phyloP scores from a whole-genome alignment of 2,113 vertebrate genomes.

The Connochaetes taurinus region DNA sequence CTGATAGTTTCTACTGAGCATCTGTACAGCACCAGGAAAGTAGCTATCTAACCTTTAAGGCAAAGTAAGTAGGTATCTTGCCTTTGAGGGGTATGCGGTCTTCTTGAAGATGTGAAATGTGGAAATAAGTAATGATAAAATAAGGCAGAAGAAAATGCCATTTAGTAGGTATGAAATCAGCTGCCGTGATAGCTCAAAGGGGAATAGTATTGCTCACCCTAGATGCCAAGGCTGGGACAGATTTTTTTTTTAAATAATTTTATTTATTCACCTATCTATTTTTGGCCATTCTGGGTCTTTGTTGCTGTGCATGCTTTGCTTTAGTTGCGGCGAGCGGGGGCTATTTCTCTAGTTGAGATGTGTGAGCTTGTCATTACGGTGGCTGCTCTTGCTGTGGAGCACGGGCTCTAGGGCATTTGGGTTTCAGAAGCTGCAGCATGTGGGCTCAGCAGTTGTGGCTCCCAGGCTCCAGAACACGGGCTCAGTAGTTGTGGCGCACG shows the following conservation, averaged over 20 bases:
- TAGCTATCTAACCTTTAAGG: background rate
- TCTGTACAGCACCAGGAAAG: background rate
- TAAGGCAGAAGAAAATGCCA: background rate
- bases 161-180: background rate
- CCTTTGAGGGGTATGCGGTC: background rate
- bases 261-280: background rate
- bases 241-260: background rate
- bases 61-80: background rate
- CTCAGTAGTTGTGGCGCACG: fast-evolving
- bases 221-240: no score
- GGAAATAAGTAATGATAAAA: background rate
- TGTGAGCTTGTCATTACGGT: background rate
- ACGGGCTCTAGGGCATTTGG: fast-evolving
- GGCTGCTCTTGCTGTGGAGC: background rate
- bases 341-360: background rate
- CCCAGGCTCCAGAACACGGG: background rate
- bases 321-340: background rate
- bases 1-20: background rate
- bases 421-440: background rate
- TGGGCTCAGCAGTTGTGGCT: background rate
- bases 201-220: background rate
- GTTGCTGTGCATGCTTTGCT: background rate
- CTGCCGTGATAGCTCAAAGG: background rate
- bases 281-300: background rate
- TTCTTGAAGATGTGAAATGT: background rate